phyloP scores from a whole-genome alignment of 2,113 vertebrate species.

The Marmota monax region DNA sequence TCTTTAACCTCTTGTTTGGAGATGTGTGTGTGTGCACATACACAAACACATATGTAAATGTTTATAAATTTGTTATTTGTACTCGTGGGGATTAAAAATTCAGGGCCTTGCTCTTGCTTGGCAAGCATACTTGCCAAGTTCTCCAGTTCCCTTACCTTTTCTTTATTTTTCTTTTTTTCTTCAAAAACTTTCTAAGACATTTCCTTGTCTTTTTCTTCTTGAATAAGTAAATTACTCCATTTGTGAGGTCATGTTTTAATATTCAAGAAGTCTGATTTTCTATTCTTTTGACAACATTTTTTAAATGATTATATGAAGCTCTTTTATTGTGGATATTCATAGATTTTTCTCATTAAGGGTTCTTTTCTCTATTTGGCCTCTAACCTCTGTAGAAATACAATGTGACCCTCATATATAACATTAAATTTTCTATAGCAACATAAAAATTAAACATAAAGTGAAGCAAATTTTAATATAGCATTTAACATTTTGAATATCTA shows the following conservation, averaged over 20 bases:
- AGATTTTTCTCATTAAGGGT: not conserved
- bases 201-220: conserved; percentile 28
- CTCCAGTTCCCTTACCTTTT: not conserved
- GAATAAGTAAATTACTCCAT: not conserved
- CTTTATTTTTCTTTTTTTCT: not conserved
- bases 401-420: not conserved
- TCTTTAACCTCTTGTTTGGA: not conserved
- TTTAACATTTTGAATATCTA: not conserved
- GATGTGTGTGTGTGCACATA: too few species aligned
- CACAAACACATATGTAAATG: too few species aligned
- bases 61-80: too few species aligned
- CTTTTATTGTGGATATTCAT: not conserved
- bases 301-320: not conserved
- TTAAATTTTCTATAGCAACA: not conserved
- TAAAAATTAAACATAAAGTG: not conserved
- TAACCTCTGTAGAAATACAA: not conserved
- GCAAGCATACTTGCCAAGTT: not conserved
- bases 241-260: conserved; percentile 3
- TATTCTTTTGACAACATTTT: not conserved
- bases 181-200: conserved; percentile 16
- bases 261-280: not conserved
- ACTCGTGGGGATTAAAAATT: too few species aligned
- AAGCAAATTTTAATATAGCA: conserved; percentile 55
- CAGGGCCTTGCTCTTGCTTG: too few species aligned
- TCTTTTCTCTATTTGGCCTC: not conserved